Percentiles rank a stretch among this genome's conserved stretches.
Evolutionary conservation across 2,113 vertebrate genomes (phyloP).

Genomic region (Coptodon bakossiorum): DNA sequence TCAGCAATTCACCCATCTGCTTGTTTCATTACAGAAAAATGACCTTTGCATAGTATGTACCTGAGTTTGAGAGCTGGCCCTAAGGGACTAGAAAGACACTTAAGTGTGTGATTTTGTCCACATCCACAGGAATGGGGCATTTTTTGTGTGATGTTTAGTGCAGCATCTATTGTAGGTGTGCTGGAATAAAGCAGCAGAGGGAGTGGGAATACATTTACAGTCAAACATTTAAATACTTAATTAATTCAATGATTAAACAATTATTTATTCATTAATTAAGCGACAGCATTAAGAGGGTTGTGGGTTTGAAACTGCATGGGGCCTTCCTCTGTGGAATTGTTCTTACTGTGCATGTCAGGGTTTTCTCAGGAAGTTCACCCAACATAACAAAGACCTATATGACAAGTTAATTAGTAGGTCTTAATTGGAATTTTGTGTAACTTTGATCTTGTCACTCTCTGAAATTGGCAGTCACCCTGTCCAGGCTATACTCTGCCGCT

Average conservation of each 20-base stretch:
- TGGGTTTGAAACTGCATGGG: neutral
- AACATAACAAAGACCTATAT: neutral
- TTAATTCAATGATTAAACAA: neutral
- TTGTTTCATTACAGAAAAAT: slow-evolving; percentile 39
- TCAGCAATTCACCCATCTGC: neutral
- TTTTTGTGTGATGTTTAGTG: neutral
- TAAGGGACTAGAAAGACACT: slow-evolving; percentile 72
- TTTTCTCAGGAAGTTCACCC: neutral
- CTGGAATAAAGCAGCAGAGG: neutral
- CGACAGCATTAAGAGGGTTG: neutral
- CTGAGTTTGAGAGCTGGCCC: slow-evolving; percentile 59
- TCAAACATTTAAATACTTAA: neutral
- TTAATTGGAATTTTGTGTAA: neutral
- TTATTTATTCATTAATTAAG: neutral
- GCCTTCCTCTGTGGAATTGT: neutral
- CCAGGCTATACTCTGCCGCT: neutral
- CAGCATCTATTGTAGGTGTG: neutral
- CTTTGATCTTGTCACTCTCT: neutral
- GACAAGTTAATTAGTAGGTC: neutral
- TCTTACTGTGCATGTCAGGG: neutral
- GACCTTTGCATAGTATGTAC: slow-evolving; percentile 47
- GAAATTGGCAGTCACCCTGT: neutral
- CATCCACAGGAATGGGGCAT: slow-evolving; percentile 49
- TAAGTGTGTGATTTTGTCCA: slow-evolving; percentile 57
- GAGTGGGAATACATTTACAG: neutral